Evolutionary conservation across 2,888 invertebrate species (phyloP).

Genomic region (Candidula unifasciata): DNA sequence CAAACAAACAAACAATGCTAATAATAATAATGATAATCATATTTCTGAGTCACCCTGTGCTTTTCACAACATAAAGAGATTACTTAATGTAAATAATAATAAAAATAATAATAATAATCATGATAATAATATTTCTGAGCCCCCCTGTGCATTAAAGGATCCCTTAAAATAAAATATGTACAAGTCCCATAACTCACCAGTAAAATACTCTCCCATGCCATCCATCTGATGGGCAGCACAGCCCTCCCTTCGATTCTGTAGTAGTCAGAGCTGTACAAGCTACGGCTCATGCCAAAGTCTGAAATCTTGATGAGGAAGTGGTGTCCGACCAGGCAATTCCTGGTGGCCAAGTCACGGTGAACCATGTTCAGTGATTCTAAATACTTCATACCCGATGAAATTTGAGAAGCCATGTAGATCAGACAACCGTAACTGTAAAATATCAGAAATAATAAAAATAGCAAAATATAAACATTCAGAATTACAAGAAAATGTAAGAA

Average conservation of each 20-base stretch:
- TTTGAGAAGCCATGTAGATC: slow-evolving; percentile 89
- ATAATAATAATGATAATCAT: too few relatives aligned
- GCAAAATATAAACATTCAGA: too few relatives aligned
- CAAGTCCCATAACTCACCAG: slow-evolving; percentile 67
- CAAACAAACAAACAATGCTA: too few relatives aligned
- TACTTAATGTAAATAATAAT: too few relatives aligned
- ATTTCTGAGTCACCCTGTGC: too few relatives aligned
- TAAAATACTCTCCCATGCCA: slow-evolving; percentile 91
- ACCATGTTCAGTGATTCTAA: slow-evolving; percentile 92
- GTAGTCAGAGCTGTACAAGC: slow-evolving; percentile 83
- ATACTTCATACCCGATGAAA: slow-evolving; percentile 93
- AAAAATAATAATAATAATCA: too few relatives aligned
- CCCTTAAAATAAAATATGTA: too few relatives aligned
- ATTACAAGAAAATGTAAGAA: too few relatives aligned
- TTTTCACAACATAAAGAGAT: too few relatives aligned
- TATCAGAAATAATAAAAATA: not conserved
- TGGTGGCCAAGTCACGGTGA: slow-evolving; percentile 90
- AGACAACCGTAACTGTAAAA: slow-evolving; percentile 86
- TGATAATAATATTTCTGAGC: too few relatives aligned
- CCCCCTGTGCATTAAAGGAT: too few relatives aligned
- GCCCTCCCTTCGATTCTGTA: slow-evolving; percentile 89
- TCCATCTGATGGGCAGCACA: slow-evolving; percentile 91
- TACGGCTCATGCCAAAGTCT: slow-evolving; percentile 78
- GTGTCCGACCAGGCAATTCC: slow-evolving; percentile 91
- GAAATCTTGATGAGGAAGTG: slow-evolving; percentile 82